Evolutionary conservation across 2,113 vertebrate genomes (phyloP), one percentile per base, ranked within the genome.

Genomic region (Zeus faber): DNA sequence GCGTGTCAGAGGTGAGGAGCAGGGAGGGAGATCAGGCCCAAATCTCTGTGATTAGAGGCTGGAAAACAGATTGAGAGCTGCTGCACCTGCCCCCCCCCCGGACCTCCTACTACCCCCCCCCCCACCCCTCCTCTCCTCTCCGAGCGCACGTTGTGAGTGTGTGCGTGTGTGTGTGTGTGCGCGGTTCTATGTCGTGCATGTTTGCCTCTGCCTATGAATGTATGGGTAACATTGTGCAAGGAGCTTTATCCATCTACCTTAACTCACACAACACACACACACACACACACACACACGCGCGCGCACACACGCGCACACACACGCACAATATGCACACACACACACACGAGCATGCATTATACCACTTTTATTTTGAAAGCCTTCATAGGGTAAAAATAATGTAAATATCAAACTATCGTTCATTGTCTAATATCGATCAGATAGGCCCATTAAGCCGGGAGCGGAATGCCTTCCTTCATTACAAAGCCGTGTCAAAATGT

Each of bases 51-150:
- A 56, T 75, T 74, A 61, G 57, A 74, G 55, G 25, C 49, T 57
- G 49, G 29, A 62, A 69, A 74, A 77, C 73, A 77, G 67, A 67
- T 72, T 72, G 70, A 44, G 18, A 58, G 33, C 47, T 45, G 52
- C 49, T 54, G 45, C 43, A 39, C 46, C 49, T 33, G 61, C 23
- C 46, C 59, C 25, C 44, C n/a, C n/a, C n/a, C n/a, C n/a, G n/a
- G n/a, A n/a, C n/a, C n/a, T n/a, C n/a, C n/a, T n/a, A n/a, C 47
- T 45, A 49, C 49, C 55, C 37, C 43, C 29, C 46, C 49, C 33
- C 57, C 23, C 46, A 54, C 25, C 44, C 49, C 56, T 48, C 44
- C 31, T 31, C 44, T 2, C 33, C 31, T 11, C 20, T 17, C 13
- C 2, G 6, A 11, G 27, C n/a, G 21, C 29, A 31, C 31, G 23